Evolutionary conservation across 2,888 invertebrate species (phyloP), one percentile per base, ranked within the genome.

Genomic region (Heteromyza rotundicornis): DNA sequence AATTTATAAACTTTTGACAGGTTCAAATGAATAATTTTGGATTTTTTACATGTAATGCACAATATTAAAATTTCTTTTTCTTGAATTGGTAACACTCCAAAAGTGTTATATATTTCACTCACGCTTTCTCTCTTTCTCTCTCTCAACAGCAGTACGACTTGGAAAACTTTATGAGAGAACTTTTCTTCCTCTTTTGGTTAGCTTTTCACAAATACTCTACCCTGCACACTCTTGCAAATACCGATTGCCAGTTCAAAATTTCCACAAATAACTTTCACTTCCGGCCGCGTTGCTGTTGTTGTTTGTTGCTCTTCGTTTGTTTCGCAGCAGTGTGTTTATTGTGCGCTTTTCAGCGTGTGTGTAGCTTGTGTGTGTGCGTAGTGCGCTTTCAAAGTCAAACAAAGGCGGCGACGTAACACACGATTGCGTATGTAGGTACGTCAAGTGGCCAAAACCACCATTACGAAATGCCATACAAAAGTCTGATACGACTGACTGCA

Each of bases 311-410:
- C 14, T 60, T 32, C 17, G n/a, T 32, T 51, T 60, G 56, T 40
- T 51, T 44, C 49, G 44, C 24, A 12, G 40, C n/a, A n/a, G n/a
- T n/a, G n/a, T n/a, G n/a, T n/a, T 40, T 71, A 62, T 73, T 71
- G 64, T 62, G 40, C 40, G 40, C 40, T 40, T 10, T 27, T 27
- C 10, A 27, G 17, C 12, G 24, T 23, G 19, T 44, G 57, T n/a
- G 49, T 57, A 60, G 68, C 64, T 19, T 50, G 73, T 68, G 66
- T 71, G 73, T 64, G 32, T 75, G 73, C 14, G 10, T 17, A 65
- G 32, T 75, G 73, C 14, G 10, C 24, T 68, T 76, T 73, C 68
- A 64, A 70, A 68, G 68, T 76, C 76, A 75, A 73, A 65, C 51
- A 64, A 53, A 35, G 17, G 52, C 66, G 62, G 57, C 59, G 60